phyloP scores from a whole-genome alignment of 2,797 vertebrate genomes.

The Lophotriccus pileatus region DNA sequence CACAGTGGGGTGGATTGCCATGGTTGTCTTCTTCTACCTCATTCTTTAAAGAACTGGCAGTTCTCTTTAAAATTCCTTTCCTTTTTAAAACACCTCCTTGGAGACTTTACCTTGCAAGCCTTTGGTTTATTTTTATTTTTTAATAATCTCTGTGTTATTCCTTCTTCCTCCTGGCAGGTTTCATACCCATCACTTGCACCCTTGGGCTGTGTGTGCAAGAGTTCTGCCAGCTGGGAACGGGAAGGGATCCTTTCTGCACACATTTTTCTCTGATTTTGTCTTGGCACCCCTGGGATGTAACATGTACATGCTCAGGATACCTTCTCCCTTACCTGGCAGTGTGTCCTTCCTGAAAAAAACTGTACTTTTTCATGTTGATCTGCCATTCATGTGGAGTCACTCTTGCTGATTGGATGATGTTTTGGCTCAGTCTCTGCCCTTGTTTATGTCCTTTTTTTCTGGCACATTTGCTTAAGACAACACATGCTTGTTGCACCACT shows the following conservation, averaged over 20 bases:
- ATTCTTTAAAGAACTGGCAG: background rate
- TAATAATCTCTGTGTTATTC: background rate
- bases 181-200: background rate
- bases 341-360: background rate
- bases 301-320: background rate
- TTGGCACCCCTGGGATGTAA: background rate
- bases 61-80: background rate
- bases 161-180: background rate
- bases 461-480: background rate
- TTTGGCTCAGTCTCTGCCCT: background rate
- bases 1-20: background rate
- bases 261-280: background rate
- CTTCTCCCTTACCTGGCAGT: background rate
- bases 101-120: background rate
- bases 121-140: background rate
- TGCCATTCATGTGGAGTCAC: background rate
- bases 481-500: background rate
- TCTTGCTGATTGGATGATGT: background rate
- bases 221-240: background rate
- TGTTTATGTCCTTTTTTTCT: background rate
- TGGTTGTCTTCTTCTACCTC: background rate
- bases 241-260: background rate
- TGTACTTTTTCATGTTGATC: background rate
- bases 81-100: background rate
- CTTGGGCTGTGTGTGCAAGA: background rate